phyloP scores from a whole-genome alignment of 2,797 vertebrate species.

The Mus caroli region DNA sequence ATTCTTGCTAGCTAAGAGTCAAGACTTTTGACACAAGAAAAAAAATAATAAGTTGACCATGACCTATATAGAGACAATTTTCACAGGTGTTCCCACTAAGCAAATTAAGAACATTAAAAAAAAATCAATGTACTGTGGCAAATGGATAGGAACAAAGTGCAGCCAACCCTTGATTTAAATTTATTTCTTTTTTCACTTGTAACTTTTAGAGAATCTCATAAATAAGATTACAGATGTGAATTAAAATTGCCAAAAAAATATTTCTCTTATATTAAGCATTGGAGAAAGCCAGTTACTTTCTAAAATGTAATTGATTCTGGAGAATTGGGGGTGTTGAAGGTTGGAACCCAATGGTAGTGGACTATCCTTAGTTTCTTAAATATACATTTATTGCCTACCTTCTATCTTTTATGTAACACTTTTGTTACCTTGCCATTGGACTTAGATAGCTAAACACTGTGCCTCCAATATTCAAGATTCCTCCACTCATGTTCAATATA shows the following conservation, averaged over 20 bases:
- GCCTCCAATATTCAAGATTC: not conserved
- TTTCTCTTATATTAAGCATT: not conserved
- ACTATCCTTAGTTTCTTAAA: not conserved
- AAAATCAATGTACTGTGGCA: not conserved
- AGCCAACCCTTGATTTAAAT: not conserved
- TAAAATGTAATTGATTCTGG: not conserved
- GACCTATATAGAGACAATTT: not conserved
- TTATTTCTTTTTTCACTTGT: not conserved
- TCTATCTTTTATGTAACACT: not conserved
- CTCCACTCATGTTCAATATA: not conserved
- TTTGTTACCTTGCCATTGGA: not conserved
- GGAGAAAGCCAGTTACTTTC: not conserved
- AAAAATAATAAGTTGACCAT: not conserved
- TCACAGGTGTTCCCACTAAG: not conserved
- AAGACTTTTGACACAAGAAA: not conserved
- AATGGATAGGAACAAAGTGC: not conserved
- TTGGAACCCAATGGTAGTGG: not conserved
- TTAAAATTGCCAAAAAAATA: not conserved
- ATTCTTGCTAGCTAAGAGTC: not conserved
- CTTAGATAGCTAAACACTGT: not conserved
- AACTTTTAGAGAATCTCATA: not conserved
- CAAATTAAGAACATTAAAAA: not conserved
- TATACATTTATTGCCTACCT: not conserved
- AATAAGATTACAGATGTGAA: not conserved
- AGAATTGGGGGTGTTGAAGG: not conserved